Conservation (phyloP, 2,113 vertebrate species). For the Cygnus buccinator region DNA sequence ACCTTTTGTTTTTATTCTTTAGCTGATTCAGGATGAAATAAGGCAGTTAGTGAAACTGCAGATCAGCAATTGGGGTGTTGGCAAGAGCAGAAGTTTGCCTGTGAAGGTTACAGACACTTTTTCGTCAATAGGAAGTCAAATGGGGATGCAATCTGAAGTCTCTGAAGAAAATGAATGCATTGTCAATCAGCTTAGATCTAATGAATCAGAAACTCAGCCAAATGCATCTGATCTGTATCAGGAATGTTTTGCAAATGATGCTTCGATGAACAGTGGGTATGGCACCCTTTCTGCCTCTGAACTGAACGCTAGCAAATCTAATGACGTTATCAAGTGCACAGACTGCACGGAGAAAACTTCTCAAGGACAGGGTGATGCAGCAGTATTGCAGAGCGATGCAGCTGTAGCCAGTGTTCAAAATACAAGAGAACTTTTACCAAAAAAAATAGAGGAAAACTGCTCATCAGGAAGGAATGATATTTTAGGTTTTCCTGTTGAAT, state of each 20-base stretch:
- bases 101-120: conserved; percentile 39
- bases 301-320: conserved; percentile 27
- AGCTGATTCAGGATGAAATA: conserved; percentile 96
- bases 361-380: not conserved
- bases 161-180: conserved; percentile 69
- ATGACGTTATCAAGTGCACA: not conserved
- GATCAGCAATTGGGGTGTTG: conserved; percentile 48
- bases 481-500: conserved; percentile 29
- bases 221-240: conserved; percentile 1
- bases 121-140: conserved; percentile 40
- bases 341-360: not conserved
- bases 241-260: conserved; percentile 70
- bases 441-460: not conserved
- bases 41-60: conserved; percentile 88
- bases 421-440: not conserved
- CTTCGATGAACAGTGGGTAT: conserved; percentile 86
- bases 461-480: not conserved
- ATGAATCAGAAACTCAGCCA: conserved; percentile 51
- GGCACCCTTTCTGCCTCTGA: conserved; percentile 83
- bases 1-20: not conserved
- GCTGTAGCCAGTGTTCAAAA: not conserved
- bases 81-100: not conserved
- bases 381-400: not conserved
- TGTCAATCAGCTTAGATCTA: conserved; percentile 46
- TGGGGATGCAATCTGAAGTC: conserved; percentile 72